phyloP scores from a whole-genome alignment of 2,797 vertebrate species.

The Xyrichtys novacula region DNA sequence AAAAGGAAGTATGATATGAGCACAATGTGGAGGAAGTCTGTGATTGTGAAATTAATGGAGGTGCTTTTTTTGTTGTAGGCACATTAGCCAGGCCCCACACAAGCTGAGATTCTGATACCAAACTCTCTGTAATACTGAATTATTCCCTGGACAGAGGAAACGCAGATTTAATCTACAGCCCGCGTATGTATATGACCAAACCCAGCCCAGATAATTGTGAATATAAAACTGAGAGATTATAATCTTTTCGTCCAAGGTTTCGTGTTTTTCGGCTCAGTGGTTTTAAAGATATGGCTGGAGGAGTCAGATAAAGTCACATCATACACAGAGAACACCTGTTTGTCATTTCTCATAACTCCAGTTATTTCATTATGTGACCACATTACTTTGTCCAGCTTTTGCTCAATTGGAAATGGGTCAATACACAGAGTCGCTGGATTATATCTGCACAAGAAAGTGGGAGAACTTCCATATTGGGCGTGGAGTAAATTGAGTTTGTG shows the following conservation, averaged over 20 bases:
- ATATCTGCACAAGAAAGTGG: slow-evolving; percentile 22
- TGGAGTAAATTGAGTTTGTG: slow-evolving; percentile 32
- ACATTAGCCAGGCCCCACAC: slow-evolving; percentile 25
- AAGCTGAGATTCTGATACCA: slow-evolving; percentile 39
- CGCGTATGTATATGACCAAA: slow-evolving; percentile 11
- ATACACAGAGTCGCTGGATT: slow-evolving; percentile 35
- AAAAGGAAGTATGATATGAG: slow-evolving; percentile 23
- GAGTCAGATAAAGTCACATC: not conserved
- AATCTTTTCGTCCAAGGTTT: not conserved
- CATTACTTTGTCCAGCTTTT: slow-evolving; percentile 30
- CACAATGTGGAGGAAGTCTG: slow-evolving; percentile 2
- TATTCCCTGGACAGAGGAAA: slow-evolving; percentile 3
- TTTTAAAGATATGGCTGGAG: not conserved
- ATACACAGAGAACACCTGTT: slow-evolving; percentile 47
- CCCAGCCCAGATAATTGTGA: slow-evolving; percentile 8
- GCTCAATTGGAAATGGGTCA: slow-evolving; percentile 46
- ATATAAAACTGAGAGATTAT: not conserved
- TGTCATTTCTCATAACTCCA: slow-evolving; percentile 20
- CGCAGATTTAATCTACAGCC: slow-evolving; percentile 1
- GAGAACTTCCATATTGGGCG: slow-evolving; percentile 34
- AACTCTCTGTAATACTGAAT: slow-evolving; percentile 22
- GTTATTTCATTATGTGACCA: slow-evolving; percentile 43
- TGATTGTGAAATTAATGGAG: slow-evolving; percentile 49
- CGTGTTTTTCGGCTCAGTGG: not conserved
- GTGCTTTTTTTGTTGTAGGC: slow-evolving; percentile 35